These are phyloP conservation scores for Empis stercorea DNA, from an alignment of 2,888 invertebrate species.

Conservation along the genomic window DNA sequence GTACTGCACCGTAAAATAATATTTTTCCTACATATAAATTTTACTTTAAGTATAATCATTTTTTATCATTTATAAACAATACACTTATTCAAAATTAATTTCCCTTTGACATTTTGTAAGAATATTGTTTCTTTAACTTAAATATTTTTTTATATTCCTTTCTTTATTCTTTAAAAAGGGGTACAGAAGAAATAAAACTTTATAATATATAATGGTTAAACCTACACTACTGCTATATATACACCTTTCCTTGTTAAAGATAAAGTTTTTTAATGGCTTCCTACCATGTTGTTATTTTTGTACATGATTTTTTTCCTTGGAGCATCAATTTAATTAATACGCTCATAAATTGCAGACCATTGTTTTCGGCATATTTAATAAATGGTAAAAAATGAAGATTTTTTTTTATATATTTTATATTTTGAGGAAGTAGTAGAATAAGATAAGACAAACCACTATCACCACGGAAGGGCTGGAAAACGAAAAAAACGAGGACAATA, in stretches of 20 bases:
- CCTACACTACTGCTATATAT: too few relatives aligned
- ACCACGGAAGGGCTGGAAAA: neutral
- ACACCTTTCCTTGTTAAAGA: neutral
- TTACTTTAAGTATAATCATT: too few relatives aligned
- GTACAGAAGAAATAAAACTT: neutral
- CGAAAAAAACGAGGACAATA: conserved; percentile 9
- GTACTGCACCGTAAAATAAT: too few relatives aligned
- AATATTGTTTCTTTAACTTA: neutral
- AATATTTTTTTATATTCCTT: neutral
- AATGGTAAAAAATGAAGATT: conserved; percentile 11
- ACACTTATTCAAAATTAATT: neutral
- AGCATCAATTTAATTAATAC: conserved; percentile 23
- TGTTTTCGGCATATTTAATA: conserved; percentile 22
- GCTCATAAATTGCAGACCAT: conserved; percentile 19
- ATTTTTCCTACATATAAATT: too few relatives aligned
- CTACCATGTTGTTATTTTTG: neutral
- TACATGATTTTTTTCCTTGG: conserved; percentile 8
- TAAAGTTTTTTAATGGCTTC: neutral
- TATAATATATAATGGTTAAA: too few relatives aligned
- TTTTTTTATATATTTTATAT: too few relatives aligned
- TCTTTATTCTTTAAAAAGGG: neutral
- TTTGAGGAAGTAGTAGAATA: neutral
- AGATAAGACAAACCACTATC: neutral
- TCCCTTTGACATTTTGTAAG: neutral
- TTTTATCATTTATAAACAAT: too few relatives aligned